Percentiles rank a stretch among this genome's conserved stretches.
phyloP scores from a whole-genome alignment of 2,797 vertebrate species.

The Malacoraja senta region DNA sequence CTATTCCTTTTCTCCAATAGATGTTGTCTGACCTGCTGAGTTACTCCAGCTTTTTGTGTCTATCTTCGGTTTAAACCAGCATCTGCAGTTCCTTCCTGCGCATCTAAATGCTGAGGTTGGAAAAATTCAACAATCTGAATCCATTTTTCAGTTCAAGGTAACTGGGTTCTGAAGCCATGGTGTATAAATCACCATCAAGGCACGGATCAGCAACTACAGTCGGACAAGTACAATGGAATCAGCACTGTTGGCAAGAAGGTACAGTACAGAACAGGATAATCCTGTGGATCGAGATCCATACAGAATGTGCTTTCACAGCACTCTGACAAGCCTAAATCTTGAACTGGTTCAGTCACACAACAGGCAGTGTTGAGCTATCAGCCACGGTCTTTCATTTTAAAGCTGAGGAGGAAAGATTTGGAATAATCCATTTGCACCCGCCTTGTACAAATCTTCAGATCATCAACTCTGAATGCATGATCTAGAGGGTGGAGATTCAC shows the following conservation, averaged over 20 bases:
- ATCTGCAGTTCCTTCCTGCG: not conserved
- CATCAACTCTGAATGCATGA: not conserved
- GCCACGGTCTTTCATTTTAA: not conserved
- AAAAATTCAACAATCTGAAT: not conserved
- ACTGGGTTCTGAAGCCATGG: not conserved
- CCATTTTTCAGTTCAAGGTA: not conserved
- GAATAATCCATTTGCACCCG: conserved; percentile 7
- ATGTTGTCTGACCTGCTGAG: too few relatives aligned
- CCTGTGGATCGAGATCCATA: not conserved
- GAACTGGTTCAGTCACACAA: conserved; percentile 1
- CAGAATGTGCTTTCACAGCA: conserved; percentile 28
- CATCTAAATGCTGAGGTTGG: not conserved
- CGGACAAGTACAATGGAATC: not conserved
- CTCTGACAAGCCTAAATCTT: not conserved
- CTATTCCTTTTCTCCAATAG: too few relatives aligned
- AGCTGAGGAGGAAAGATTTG: conserved; percentile 1
- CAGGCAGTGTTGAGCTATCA: conserved; percentile 14
- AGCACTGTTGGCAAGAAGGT: not conserved
- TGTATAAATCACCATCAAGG: not conserved
- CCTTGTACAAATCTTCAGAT: conserved; percentile 17
- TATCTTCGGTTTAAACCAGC: too few relatives aligned
- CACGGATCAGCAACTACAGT: not conserved
- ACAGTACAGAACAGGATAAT: conserved; percentile 12
- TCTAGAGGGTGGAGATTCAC: not conserved
- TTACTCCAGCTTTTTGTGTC: too few relatives aligned